Conservation (phyloP, 2,888 invertebrate species). For the Sinelater perroti region DNA sequence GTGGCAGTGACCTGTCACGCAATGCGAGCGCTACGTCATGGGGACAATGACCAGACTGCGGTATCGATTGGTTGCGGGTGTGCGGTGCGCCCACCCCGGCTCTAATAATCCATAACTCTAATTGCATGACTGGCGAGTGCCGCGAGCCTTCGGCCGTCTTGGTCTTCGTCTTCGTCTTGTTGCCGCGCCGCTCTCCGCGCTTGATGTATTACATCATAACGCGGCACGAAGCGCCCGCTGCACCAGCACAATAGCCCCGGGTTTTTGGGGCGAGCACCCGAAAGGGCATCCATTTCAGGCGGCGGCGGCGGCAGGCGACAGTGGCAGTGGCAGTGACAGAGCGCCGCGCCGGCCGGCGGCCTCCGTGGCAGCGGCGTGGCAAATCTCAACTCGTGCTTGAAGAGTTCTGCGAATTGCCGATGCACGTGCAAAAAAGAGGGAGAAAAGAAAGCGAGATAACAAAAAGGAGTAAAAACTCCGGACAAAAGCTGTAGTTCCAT, state of each 20-base stretch:
- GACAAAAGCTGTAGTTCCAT: background rate
- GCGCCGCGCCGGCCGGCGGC: too few relatives aligned
- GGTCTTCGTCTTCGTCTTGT: conserved; percentile 12
- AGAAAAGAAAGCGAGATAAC: too few relatives aligned
- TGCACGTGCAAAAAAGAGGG: too few relatives aligned
- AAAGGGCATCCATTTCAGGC: background rate
- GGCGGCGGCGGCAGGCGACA: background rate
- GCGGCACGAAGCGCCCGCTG: conserved; percentile 7
- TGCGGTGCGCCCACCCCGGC: conserved; percentile 44
- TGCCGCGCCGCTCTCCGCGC: conserved; percentile 25
- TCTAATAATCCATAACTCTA: conserved; percentile 47
- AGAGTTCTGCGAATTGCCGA: too few relatives aligned
- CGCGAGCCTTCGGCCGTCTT: conserved; percentile 14
- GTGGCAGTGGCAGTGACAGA: background rate
- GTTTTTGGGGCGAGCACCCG: conserved; percentile 1
- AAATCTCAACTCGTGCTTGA: too few relatives aligned
- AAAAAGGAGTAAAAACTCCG: too few relatives aligned
- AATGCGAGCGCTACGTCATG: conserved; percentile 52
- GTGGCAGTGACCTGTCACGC: conserved; percentile 49
- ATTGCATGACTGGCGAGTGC: conserved; percentile 43
- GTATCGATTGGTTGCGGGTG: conserved; percentile 49
- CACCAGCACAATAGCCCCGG: background rate
- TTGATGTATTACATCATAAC: conserved; percentile 24
- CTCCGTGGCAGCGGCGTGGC: too few relatives aligned
- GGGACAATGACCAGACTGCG: conserved; percentile 54